Conservation (phyloP, 2,797 vertebrate species). For the Enteromius anoplus region DNA sequence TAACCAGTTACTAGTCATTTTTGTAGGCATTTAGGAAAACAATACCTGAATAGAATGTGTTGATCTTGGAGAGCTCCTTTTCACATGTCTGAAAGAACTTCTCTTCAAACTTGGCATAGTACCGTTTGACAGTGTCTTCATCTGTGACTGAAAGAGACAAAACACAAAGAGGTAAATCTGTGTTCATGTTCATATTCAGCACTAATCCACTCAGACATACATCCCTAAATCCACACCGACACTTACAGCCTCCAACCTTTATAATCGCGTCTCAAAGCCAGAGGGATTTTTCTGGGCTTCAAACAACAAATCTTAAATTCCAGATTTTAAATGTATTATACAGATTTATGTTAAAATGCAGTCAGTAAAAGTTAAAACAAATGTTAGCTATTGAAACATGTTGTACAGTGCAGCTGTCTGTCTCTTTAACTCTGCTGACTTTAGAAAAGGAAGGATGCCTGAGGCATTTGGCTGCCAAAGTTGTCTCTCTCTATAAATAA, state of each 20-base stretch:
- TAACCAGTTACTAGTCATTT: neutral
- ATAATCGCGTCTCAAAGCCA: neutral
- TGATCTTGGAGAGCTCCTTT: slow-evolving; percentile 99
- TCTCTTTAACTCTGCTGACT: neutral
- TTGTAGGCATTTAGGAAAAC: neutral
- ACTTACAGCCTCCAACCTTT: slow-evolving; percentile 9
- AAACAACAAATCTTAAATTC: neutral
- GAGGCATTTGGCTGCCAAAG: slow-evolving; percentile 12
- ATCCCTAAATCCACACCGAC: neutral
- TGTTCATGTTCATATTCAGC: neutral
- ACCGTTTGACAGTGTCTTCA: slow-evolving; percentile 95
- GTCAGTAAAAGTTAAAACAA: neutral
- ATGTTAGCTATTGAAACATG: neutral
- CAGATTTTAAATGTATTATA: neutral
- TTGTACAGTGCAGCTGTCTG: neutral
- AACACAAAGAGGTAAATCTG: slow-evolving; percentile 25
- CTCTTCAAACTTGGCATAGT: slow-evolving; percentile 98
- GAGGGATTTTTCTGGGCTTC: neutral
- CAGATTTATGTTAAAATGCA: neutral
- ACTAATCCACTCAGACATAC: slow-evolving; percentile 2
- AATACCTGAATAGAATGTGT: slow-evolving; percentile 99
- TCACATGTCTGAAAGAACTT: slow-evolving; percentile 98
- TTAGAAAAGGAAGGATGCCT: neutral
- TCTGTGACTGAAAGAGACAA: slow-evolving; percentile 85
- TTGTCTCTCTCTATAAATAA: slow-evolving; percentile 19